A percentile compares a stretch with the other conserved stretches of the same genome.
Evolutionary conservation across 2,888 invertebrate genomes (phyloP).

Genomic region (Epinotia brunnichana): DNA sequence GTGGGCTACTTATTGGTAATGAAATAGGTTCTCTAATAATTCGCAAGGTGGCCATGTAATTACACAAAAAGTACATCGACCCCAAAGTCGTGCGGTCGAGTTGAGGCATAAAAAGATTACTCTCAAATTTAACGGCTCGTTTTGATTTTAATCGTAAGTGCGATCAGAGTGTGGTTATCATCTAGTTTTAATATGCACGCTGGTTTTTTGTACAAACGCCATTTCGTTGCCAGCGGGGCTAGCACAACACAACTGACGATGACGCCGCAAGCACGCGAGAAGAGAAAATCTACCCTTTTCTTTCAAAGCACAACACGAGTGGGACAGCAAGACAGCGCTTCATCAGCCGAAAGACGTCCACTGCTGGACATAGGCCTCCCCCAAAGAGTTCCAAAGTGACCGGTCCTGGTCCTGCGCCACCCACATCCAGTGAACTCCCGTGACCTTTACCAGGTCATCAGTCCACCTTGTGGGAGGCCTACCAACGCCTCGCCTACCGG

Average conservation of each 20-base stretch:
- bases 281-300: no score
- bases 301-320: no score
- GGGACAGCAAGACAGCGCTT: no score
- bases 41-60: background rate
- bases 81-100: background rate
- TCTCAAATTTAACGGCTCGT: constrained; percentile 15
- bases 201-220: background rate
- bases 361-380: no score
- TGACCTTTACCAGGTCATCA: no score
- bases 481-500: no score
- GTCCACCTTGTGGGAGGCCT: no score
- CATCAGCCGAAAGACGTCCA: no score
- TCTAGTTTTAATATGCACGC: constrained; percentile 8
- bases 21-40: background rate
- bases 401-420: no score
- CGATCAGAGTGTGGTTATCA: background rate
- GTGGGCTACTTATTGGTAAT: background rate
- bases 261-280: no score
- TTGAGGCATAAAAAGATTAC: constrained; percentile 3
- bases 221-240: background rate
- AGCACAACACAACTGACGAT: background rate
- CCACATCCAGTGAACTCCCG: no score
- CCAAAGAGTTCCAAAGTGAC: no score
- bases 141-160: constrained; percentile 14
- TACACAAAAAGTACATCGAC: constrained; percentile 2